Evolutionary conservation across 1,140 invertebrate genomes (phyloP).

Genomic region (Luehdorfia chinensis): DNA sequence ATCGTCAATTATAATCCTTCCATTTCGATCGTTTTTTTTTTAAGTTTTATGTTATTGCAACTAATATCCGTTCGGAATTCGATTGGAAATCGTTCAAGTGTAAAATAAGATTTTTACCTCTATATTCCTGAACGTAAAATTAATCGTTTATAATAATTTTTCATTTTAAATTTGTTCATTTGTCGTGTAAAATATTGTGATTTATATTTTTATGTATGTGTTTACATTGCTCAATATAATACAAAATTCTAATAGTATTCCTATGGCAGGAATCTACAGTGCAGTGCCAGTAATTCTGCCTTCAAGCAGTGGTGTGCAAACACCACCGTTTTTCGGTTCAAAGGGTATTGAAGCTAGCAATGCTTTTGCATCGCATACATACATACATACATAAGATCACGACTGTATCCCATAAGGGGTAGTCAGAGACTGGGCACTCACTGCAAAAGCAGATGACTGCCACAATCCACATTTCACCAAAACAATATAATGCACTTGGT

Average conservation of each 20-base stretch:
- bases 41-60: constrained; percentile 12
- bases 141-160: neutral
- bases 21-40: constrained; percentile 14
- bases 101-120: constrained; percentile 15
- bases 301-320: too few relatives aligned
- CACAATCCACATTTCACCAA: too few relatives aligned
- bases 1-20: constrained; percentile 27
- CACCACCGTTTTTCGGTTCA: too few relatives aligned
- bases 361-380: too few relatives aligned
- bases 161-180: neutral
- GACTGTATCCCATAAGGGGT: too few relatives aligned
- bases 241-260: neutral
- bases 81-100: constrained; percentile 24
- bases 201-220: neutral
- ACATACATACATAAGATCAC: too few relatives aligned
- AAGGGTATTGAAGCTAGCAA: too few relatives aligned
- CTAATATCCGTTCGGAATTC: constrained; percentile 16
- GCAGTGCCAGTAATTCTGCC: too few relatives aligned
- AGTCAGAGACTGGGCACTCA: too few relatives aligned
- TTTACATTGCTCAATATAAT: neutral
- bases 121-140: neutral
- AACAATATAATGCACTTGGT: too few relatives aligned
- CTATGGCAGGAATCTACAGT: neutral
- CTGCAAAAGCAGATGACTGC: too few relatives aligned
- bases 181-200: neutral